phyloP scores from a whole-genome alignment of 2,113 vertebrate species.

The Haplochromis vanheusdeni region DNA sequence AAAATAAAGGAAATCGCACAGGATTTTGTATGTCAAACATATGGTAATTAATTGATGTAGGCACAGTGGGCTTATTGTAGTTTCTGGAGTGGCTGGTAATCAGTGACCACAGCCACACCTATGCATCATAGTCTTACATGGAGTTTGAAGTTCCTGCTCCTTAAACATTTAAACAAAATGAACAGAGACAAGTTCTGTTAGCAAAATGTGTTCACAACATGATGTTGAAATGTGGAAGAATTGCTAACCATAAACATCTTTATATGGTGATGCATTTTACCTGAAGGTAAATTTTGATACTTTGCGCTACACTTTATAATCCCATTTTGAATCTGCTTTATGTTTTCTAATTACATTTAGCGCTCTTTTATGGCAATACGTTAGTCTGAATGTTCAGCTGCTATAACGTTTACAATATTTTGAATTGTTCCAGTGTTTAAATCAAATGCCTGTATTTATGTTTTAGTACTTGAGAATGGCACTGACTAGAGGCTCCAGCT shows the following conservation, averaged over 20 bases:
- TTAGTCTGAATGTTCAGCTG: background rate
- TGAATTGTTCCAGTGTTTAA: background rate
- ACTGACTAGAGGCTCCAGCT: constrained; percentile 13
- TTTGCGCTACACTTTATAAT: background rate
- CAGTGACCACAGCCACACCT: background rate
- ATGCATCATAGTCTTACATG: background rate
- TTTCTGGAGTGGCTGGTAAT: background rate
- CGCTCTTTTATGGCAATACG: background rate
- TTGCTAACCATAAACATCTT: background rate
- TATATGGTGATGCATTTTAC: background rate
- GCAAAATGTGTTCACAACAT: background rate
- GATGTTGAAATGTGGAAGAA: background rate
- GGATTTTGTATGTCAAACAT: background rate
- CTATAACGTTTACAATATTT: background rate
- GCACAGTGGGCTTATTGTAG: background rate
- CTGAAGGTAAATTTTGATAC: background rate
- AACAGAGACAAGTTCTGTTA: background rate
- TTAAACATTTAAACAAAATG: background rate
- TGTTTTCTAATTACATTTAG: background rate
- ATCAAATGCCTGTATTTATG: background rate
- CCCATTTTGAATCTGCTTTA: background rate
- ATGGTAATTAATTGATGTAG: background rate
- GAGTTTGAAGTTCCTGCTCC: background rate
- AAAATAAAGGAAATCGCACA: background rate
- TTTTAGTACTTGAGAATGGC: background rate